Conservation (phyloP, 2,113 vertebrate species). For the Lamprotornis superbus region DNA sequence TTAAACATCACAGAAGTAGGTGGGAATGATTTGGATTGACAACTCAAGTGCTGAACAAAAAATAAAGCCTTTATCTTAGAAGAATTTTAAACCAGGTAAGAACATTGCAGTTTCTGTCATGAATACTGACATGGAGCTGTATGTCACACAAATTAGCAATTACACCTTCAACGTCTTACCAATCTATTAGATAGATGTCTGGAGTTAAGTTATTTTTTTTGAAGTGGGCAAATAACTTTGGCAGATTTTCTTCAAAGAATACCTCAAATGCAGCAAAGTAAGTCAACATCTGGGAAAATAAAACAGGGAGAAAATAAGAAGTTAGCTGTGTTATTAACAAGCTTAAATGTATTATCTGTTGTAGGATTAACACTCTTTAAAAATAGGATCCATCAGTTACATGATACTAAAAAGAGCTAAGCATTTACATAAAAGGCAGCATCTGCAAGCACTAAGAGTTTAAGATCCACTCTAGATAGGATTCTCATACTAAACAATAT, state of each 20-base stretch:
- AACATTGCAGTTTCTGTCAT: background rate
- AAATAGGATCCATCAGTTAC: background rate
- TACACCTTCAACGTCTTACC: conserved; percentile 74
- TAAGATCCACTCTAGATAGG: background rate
- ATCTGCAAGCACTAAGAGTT: background rate
- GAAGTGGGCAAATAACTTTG: conserved; percentile 97
- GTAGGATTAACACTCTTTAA: background rate
- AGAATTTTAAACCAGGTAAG: background rate
- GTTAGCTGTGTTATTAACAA: background rate
- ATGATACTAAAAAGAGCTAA: background rate
- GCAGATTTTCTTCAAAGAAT: conserved; percentile 97
- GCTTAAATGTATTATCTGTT: background rate
- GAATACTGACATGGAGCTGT: background rate
- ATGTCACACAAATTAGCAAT: background rate
- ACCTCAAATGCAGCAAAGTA: conserved; percentile 97
- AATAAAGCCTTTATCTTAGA: background rate
- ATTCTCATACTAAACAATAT: background rate
- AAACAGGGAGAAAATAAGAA: background rate
- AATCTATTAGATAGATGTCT: conserved; percentile 98
- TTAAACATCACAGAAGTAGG: background rate
- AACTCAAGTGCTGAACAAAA: background rate
- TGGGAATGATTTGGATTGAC: background rate
- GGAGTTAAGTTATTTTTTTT: conserved; percentile 93
- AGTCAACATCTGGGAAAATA: conserved; percentile 87
- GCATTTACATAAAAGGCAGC: background rate